Percentiles rank a stretch among this genome's conserved stretches.
Conservation (phyloP, 2,113 vertebrate species). For the Acinonyx jubatus region DNA sequence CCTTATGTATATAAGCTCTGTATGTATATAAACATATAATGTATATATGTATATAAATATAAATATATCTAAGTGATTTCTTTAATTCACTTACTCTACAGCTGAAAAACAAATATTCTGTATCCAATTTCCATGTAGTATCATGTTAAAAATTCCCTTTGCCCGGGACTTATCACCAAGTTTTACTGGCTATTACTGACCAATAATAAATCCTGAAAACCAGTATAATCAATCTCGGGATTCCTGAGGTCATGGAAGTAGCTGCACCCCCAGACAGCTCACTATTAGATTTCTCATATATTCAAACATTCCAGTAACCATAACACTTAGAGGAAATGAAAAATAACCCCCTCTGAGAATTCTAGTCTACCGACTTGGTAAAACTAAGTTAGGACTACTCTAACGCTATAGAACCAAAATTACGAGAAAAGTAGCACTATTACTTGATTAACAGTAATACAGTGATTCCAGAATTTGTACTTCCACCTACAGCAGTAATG, state of each 20-base stretch:
- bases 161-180: neutral
- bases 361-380: neutral
- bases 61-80: neutral
- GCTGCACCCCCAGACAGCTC: neutral
- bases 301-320: neutral
- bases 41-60: neutral
- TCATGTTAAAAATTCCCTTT: conserved; percentile 37
- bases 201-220: conserved; percentile 42
- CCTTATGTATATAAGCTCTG: neutral
- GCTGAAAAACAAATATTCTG: conserved; percentile 21
- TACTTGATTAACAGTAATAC: neutral
- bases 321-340: conserved; percentile 17
- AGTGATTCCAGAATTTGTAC: neutral
- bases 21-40: too few species aligned
- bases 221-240: neutral
- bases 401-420: neutral
- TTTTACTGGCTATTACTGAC: conserved; percentile 12
- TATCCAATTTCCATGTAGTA: neutral
- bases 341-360: neutral
- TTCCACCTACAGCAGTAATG: neutral
- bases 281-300: neutral
- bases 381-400: conserved; percentile 5
- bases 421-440: neutral
- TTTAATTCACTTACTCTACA: neutral
- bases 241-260: neutral